phyloP scores from a whole-genome alignment of 2,113 vertebrate genomes.

The Rattus rattus region DNA sequence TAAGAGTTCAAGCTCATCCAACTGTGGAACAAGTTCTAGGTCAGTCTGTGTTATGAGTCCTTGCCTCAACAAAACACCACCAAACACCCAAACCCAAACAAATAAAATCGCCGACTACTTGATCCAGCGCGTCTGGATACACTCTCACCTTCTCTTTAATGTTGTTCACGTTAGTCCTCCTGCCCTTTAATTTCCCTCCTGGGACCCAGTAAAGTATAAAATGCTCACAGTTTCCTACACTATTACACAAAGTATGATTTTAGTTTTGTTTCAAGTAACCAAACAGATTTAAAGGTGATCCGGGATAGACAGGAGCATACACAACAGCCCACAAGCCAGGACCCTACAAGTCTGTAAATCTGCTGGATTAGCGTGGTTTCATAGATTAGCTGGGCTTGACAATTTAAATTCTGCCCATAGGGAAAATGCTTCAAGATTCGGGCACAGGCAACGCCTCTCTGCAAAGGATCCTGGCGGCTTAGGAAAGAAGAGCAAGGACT shows the following conservation, averaged over 20 bases:
- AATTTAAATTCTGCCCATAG: background rate
- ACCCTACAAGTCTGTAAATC: background rate
- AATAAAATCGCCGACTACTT: background rate
- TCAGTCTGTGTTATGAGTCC: background rate
- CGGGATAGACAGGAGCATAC: background rate
- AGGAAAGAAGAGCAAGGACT: background rate
- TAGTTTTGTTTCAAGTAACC: background rate
- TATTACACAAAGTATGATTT: constrained; percentile 22
- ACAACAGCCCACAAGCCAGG: background rate
- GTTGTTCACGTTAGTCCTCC: background rate
- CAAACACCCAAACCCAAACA: background rate
- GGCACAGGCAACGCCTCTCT: background rate
- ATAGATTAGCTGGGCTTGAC: background rate
- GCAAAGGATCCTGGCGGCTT: background rate
- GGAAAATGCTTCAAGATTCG: background rate
- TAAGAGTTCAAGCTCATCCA: background rate
- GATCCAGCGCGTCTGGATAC: background rate
- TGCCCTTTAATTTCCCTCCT: background rate
- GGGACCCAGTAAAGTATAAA: constrained; percentile 30
- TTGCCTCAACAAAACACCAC: background rate
- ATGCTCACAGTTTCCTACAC: background rate
- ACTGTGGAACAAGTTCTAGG: background rate
- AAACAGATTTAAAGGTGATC: constrained; percentile 16
- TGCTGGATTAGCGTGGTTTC: background rate
- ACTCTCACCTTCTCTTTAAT: background rate